Evolutionary conservation across 2,888 invertebrate species (phyloP), one percentile per base, ranked within the genome.

Genomic region (Elysia crispata): DNA sequence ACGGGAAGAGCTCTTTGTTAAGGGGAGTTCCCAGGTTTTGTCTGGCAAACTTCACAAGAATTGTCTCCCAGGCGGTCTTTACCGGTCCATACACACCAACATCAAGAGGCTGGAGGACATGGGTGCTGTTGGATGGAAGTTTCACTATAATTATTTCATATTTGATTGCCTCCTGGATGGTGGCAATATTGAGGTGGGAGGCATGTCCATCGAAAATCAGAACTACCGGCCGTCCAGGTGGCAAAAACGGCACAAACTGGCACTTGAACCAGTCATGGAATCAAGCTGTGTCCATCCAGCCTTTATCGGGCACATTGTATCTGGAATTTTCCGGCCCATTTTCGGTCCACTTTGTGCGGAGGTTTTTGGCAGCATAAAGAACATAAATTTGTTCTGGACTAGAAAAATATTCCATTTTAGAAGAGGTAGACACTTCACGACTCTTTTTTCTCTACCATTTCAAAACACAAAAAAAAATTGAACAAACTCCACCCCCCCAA

Each of bases 301-400:
- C 92, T 66, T 88, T 89, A 66, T 83, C 82, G 3, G 90, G 88
- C 0, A 91, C 54, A 82, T 92, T 92, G 82, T 92, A 93, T 3
- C 90, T 70, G 11, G 79, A 88, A 50, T 69, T 88, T 85, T 77
- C 77, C 20, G 92, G 92, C 6, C 92, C 92, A 67, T 89, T 88
- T 82, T 84, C 83, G 6, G 86, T 89, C 92, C 93, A 93, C 6
- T 89, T 87, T 64, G 88, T 82, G 83, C 89, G 91, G 23, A 93
- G 60, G 80, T 91, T 77, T 78, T 86, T 85, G 0, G 92, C 87
- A 85, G 92, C 93, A 83, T 93, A 93, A 0, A 92, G 91, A 8
- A 92, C 90, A 83, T 92, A 93, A 31, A n/a, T n/a, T n/a, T n/a
- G n/a, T n/a, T n/a, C n/a, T n/a, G n/a, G n/a, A n/a, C n/a, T n/a